Conservation (phyloP, 2,888 invertebrate species). For the Xanthorhoe designata region DNA sequence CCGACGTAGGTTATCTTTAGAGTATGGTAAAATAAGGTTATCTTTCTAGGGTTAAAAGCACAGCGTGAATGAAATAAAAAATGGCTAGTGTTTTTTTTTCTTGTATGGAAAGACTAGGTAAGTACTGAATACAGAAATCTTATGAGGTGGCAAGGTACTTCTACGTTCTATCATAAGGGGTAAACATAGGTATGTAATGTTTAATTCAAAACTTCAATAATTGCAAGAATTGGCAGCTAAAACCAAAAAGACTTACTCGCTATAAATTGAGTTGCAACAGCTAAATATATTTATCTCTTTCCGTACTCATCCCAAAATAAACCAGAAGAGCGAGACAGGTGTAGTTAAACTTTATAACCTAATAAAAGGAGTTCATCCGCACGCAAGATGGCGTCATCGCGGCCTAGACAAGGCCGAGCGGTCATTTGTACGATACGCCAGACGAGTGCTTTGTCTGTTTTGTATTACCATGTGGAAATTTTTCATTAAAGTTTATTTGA, state of each 20-base stretch:
- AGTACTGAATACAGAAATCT: too few relatives aligned
- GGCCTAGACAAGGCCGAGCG: slow-evolving; percentile 85
- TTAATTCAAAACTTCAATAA: slow-evolving; percentile 14
- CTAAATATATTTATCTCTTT: slow-evolving; percentile 56
- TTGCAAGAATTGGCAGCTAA: neutral
- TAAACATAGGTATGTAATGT: too few relatives aligned
- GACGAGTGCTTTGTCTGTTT: slow-evolving; percentile 73
- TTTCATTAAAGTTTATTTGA: slow-evolving; percentile 31
- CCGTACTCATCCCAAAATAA: slow-evolving; percentile 39
- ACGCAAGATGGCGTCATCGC: slow-evolving; percentile 82
- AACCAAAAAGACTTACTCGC: slow-evolving; percentile 15
- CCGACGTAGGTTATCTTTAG: too few relatives aligned
- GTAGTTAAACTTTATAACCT: slow-evolving; percentile 65
- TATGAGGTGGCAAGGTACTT: too few relatives aligned
- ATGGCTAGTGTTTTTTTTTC: too few relatives aligned
- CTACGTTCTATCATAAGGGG: too few relatives aligned
- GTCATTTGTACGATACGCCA: slow-evolving; percentile 80
- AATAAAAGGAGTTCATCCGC: slow-evolving; percentile 78
- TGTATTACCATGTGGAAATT: slow-evolving; percentile 55
- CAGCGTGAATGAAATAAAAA: too few relatives aligned
- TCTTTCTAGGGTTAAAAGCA: too few relatives aligned
- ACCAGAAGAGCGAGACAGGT: slow-evolving; percentile 62
- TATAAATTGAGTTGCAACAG: slow-evolving; percentile 52
- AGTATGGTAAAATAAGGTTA: too few relatives aligned
- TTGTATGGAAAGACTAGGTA: too few relatives aligned